phyloP scores from a whole-genome alignment of 2,888 invertebrate genomes.

The Eupithecia pulchellata region DNA sequence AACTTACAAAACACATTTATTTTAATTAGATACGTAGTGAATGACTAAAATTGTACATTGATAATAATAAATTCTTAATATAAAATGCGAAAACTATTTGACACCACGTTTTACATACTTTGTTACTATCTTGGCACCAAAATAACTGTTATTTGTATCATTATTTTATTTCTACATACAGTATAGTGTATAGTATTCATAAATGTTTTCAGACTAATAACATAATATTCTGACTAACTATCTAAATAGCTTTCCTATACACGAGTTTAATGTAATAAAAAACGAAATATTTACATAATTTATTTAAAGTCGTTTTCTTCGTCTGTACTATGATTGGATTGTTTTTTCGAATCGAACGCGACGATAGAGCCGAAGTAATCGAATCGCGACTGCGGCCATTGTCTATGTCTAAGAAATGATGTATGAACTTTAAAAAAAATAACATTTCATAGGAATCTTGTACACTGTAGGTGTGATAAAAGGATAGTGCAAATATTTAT shows the following conservation, averaged over 20 bases:
- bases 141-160: background rate
- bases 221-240: background rate
- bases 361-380: background rate
- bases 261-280: background rate
- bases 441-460: background rate
- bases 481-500: conserved; percentile 19
- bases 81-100: conserved; percentile 47
- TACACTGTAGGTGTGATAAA: background rate
- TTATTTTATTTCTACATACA: too few relatives aligned
- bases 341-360: background rate
- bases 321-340: background rate
- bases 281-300: too few relatives aligned
- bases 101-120: conserved; percentile 41
- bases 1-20: conserved; percentile 85
- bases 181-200: too few relatives aligned
- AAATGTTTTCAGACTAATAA: background rate
- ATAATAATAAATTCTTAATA: conserved; percentile 67
- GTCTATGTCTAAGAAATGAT: background rate
- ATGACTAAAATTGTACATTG: conserved; percentile 81
- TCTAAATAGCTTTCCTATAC: background rate
- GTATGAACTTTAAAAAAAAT: background rate
- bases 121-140: conserved; percentile 18
- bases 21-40: conserved; percentile 72
- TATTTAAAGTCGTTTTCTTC: too few relatives aligned
- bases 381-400: background rate